Evolutionary conservation across 1,140 invertebrate species (phyloP), one percentile per base, ranked within the genome.

Genomic region (Daktulosphaira vitifoliae): DNA sequence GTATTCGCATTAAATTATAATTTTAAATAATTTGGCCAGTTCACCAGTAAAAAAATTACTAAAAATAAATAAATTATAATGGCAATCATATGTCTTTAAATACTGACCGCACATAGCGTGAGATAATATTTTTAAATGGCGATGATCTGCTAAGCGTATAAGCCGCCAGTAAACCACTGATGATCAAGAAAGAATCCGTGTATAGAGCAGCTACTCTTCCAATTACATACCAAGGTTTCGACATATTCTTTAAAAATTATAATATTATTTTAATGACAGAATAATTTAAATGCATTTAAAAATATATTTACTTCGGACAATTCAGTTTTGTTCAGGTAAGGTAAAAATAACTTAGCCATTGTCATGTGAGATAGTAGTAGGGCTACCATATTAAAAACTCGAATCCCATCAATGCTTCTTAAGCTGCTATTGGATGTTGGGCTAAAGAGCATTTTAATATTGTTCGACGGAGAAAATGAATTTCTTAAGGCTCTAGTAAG

Each of bases 161-260:
- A 0, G 83, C 78, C 5, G 84, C 84, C 37, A 87, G 71, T 46
- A 85, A 80, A 8, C 84, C 85, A 33, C 84, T 86, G 20, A 88
- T 75, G 77, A 86, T 82, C 13, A 88, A 79, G 68, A 88, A 88
- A 20, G 82, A 82, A 74, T 88, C 85, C 0, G 85, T 88, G 68
- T 88, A 86, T 7, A 88, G 74, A 69, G 83, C 85, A 0, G 85
- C 84, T 3, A 84, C 84, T 54, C 85, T 78, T 38, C 81, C 84
- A 25, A 86, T 74, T 2, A 85, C 81, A 1, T 82, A 81, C 83
- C 84, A 86, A 0, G 82, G 79, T 77, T 80, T 79, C 0, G 81
- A 80, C 65, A 85, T 77, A 64, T 78, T 79, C 83, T 85, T 69
- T 5, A 11, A 49, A 23, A 26, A 20, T 39, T 26, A 50, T 64